Percentiles rank a stretch among this genome's conserved stretches.
These are phyloP conservation scores for Eulithis prunata DNA, from an alignment of 2,888 invertebrate species.

Conservation along the genomic window DNA sequence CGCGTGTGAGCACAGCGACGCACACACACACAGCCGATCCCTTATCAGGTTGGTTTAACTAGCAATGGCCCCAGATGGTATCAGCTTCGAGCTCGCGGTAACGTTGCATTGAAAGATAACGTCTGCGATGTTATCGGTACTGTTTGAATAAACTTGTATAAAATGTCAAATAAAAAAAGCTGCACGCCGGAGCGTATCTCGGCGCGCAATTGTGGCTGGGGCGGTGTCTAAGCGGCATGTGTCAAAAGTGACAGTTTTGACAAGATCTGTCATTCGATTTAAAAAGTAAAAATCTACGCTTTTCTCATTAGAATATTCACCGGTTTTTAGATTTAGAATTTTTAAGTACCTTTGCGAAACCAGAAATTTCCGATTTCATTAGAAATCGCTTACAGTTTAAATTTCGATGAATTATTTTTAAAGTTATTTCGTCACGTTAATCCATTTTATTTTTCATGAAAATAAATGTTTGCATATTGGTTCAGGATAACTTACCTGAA, in stretches of 20 bases:
- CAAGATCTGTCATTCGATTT: slow-evolving; percentile 24
- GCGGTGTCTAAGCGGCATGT: slow-evolving; percentile 46
- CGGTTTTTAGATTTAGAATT: no score
- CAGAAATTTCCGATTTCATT: background rate
- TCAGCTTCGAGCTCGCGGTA: slow-evolving; percentile 79
- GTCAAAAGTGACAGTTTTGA: slow-evolving; percentile 17
- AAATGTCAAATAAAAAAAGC: slow-evolving; percentile 84
- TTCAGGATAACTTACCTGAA: slow-evolving; percentile 28
- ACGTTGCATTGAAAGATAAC: slow-evolving; percentile 84
- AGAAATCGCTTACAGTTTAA: background rate
- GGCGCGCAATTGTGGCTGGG: slow-evolving; percentile 63
- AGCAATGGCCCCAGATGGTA: slow-evolving; percentile 83
- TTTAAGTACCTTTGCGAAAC: background rate
- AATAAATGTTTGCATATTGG: background rate
- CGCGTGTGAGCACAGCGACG: slow-evolving; percentile 49
- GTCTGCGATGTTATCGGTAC: slow-evolving; percentile 79
- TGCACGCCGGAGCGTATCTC: slow-evolving; percentile 71
- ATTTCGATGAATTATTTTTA: background rate
- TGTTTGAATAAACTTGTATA: slow-evolving; percentile 85
- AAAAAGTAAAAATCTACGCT: no score
- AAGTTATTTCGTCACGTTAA: slow-evolving; percentile 1
- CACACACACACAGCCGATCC: slow-evolving; percentile 71
- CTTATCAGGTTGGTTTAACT: slow-evolving; percentile 83
- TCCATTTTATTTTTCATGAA: background rate
- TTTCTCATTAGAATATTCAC: no score